These are phyloP conservation scores for Theodoxus fluviatilis DNA, from an alignment of 2,888 invertebrate species.

Conservation along the genomic window DNA sequence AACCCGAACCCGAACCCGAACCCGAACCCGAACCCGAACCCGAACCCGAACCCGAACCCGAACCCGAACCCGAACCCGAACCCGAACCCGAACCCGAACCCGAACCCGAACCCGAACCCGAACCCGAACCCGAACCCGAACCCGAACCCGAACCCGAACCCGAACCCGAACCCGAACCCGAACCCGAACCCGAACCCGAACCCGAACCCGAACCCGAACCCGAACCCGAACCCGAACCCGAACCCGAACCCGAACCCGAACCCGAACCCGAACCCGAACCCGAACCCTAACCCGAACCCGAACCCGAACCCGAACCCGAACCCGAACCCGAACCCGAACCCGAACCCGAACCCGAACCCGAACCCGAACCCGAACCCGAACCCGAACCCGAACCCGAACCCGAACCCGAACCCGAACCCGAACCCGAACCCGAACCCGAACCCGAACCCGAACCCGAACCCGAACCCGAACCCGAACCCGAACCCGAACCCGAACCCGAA, in stretches of 20 bases:
- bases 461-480: slow-evolving; percentile 14
- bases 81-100: slow-evolving; percentile 1
- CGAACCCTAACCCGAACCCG: slow-evolving; percentile 6
- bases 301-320: slow-evolving; percentile 8
- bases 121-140: background rate
- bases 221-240: background rate
- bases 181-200: slow-evolving; percentile 2
- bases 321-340: slow-evolving; percentile 1
- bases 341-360: slow-evolving; percentile 1
- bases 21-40: background rate
- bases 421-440: slow-evolving; percentile 16
- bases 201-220: background rate
- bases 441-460: slow-evolving; percentile 16
- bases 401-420: slow-evolving; percentile 13
- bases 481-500: slow-evolving; percentile 16
- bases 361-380: slow-evolving; percentile 6
- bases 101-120: background rate
- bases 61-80: slow-evolving; percentile 6
- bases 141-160: slow-evolving; percentile 6
- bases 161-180: background rate
- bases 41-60: slow-evolving; percentile 1
- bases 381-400: slow-evolving; percentile 1
- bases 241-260: background rate
- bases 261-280: slow-evolving; percentile 6
- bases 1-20: background rate